A percentile compares a stretch with the other conserved stretches of the same genome.
phyloP scores from a whole-genome alignment of 2,113 vertebrate species.

The Thomomys bottae region DNA sequence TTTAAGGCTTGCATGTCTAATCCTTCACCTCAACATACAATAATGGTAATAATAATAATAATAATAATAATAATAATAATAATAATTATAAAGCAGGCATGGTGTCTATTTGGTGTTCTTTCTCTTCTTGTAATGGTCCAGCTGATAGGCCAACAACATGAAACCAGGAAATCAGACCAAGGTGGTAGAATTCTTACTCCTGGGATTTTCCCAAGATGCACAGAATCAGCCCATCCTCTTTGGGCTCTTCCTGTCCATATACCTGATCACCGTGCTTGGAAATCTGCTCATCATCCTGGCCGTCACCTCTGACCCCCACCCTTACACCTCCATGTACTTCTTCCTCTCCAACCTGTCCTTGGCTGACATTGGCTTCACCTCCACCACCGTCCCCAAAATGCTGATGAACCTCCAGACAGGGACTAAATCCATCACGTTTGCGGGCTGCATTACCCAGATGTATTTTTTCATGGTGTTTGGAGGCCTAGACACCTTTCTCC shows the following conservation, averaged over 20 bases:
- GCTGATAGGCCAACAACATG: slow-evolving; percentile 25
- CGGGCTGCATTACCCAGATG: slow-evolving; percentile 59
- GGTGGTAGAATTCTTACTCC: slow-evolving; percentile 58
- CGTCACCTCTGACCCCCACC: too few relatives aligned
- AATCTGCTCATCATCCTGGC: too few relatives aligned
- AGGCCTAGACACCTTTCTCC: slow-evolving; percentile 51
- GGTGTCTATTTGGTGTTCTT: neutral
- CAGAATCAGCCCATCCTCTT: slow-evolving; percentile 44
- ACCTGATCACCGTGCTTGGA: too few relatives aligned
- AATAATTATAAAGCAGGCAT: too few relatives aligned
- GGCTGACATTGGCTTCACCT: too few relatives aligned
- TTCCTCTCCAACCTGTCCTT: too few relatives aligned
- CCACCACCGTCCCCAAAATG: slow-evolving; percentile 65
- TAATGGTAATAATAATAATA: too few relatives aligned
- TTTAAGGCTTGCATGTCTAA: neutral
- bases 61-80: neutral
- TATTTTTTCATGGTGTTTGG: slow-evolving; percentile 65
- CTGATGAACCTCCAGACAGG: slow-evolving; percentile 51
- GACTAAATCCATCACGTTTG: slow-evolving; percentile 38
- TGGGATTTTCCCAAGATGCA: slow-evolving; percentile 56
- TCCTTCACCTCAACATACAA: neutral
- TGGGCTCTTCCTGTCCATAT: too few relatives aligned
- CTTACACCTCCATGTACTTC: too few relatives aligned
- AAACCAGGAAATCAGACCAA: slow-evolving; percentile 54
- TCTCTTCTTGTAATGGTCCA: neutral